Percentiles rank a stretch among this genome's conserved stretches.
phyloP scores from a whole-genome alignment of 1,140 invertebrate species.

The Drosophila lini region DNA sequence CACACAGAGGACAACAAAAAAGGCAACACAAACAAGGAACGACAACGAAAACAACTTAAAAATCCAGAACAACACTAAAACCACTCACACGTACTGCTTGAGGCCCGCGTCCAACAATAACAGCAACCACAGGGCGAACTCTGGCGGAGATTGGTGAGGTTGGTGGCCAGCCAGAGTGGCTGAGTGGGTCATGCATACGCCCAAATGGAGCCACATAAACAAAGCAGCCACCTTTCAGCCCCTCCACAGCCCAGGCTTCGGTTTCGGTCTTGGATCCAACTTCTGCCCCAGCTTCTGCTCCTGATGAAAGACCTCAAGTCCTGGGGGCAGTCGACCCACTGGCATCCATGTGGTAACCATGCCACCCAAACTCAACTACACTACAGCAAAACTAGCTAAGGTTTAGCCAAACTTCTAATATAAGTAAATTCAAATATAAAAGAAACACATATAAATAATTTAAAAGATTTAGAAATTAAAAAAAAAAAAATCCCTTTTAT shows the following conservation, averaged over 20 bases:
- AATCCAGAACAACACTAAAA: constrained; percentile 82
- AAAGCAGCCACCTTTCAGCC: constrained; percentile 56
- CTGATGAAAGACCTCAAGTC: constrained; percentile 50
- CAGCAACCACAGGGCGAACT: constrained; percentile 27
- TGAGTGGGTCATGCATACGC: constrained; percentile 48
- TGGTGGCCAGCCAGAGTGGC: constrained; percentile 13
- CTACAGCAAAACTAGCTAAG: background rate
- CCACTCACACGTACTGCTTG: constrained; percentile 76
- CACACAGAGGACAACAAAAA: constrained; percentile 48
- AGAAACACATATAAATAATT: background rate
- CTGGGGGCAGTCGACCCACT: constrained; percentile 47
- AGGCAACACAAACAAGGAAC: constrained; percentile 67
- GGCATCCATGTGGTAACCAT: constrained; percentile 35
- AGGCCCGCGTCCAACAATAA: constrained; percentile 55
- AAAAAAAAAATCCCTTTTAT: background rate
- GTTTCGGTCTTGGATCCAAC: constrained; percentile 28
- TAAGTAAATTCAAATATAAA: background rate
- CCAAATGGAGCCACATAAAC: constrained; percentile 78
- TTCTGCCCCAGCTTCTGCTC: background rate
- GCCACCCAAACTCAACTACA: background rate
- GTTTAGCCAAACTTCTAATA: background rate
- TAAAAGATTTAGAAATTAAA: too few species aligned
- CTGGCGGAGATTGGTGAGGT: constrained; percentile 6
- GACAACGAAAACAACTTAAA: constrained; percentile 83
- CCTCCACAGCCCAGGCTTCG: background rate